Evolutionary conservation across 2,888 invertebrate species (phyloP).

Genomic region (Apamea sordens): DNA sequence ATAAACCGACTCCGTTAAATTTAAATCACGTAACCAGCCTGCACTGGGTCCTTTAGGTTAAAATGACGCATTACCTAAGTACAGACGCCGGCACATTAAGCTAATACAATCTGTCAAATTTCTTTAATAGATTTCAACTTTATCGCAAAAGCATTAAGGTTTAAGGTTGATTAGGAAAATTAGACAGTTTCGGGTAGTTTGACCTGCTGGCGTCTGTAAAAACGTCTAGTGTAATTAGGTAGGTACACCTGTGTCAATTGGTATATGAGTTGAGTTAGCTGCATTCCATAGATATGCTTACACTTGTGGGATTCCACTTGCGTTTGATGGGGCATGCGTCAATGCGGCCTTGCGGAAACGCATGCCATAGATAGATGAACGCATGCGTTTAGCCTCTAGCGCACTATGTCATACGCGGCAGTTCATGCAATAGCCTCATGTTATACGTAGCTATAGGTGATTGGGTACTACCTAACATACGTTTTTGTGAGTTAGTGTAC

Average conservation of each 20-base stretch:
- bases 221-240: not conserved
- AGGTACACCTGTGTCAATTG: not conserved
- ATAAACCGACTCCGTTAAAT: not conserved
- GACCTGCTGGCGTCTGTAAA: too few species aligned
- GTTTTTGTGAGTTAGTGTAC: not conserved
- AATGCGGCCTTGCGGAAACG: not conserved
- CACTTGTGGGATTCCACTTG: not conserved
- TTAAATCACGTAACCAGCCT: not conserved
- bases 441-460: not conserved
- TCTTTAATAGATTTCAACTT: too few species aligned
- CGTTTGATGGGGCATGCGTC: not conserved
- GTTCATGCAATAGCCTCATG: not conserved
- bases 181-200: too few species aligned
- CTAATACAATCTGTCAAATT: too few species aligned
- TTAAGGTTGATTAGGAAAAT: too few species aligned
- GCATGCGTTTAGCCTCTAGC: not conserved
- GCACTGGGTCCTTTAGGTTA: not conserved
- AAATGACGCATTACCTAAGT: not conserved
- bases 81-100: not conserved
- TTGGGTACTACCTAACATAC: not conserved
- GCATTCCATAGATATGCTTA: not conserved
- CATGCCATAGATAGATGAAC: not conserved
- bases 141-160: too few species aligned
- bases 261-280: not conserved
- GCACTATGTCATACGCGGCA: not conserved